Evolutionary conservation across 1,140 invertebrate species (phyloP).

Genomic region (Hypothenemus hampei): DNA sequence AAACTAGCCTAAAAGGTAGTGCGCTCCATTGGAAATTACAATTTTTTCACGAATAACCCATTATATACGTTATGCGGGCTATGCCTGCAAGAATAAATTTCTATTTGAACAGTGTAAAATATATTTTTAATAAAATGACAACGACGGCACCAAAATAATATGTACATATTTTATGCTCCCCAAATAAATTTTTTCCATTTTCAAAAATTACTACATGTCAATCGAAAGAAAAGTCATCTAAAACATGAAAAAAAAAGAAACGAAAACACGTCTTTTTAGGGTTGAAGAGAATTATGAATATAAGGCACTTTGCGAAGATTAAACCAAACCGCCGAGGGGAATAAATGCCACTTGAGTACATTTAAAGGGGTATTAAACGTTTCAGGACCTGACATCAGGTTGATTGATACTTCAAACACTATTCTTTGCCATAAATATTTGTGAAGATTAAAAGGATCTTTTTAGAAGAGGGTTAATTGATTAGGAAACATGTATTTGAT

Average conservation of each 20-base stretch:
- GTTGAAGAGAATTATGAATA: slow-evolving; percentile 4
- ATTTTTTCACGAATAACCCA: slow-evolving; percentile 1
- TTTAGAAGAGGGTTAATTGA: too few species aligned
- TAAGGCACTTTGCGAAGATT: slow-evolving; percentile 9
- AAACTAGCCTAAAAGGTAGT: too few species aligned
- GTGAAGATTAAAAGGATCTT: not conserved
- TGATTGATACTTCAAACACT: slow-evolving; percentile 11
- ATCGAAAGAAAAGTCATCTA: not conserved
- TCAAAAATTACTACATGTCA: not conserved
- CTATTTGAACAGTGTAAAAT: slow-evolving; percentile 25
- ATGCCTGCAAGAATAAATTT: slow-evolving; percentile 20
- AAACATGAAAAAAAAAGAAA: not conserved
- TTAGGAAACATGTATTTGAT: too few species aligned
- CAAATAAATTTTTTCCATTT: slow-evolving; percentile 11
- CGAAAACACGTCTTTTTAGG: not conserved
- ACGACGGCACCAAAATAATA: slow-evolving; percentile 14
- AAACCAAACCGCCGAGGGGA: slow-evolving; percentile 7
- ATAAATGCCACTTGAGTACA: slow-evolving; percentile 4
- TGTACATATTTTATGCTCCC: too few species aligned
- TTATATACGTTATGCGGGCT: slow-evolving; percentile 13
- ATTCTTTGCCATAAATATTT: slow-evolving; percentile 2
- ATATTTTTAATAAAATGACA: slow-evolving; percentile 26
- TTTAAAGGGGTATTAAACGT: slow-evolving; percentile 11
- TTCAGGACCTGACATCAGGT: slow-evolving; percentile 1
- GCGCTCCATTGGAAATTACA: too few species aligned